Percentiles rank a stretch among this genome's conserved stretches.
These are phyloP conservation scores for Diabrotica virgifera DNA, from an alignment of 1,140 invertebrate genomes.

Conservation along the genomic window DNA sequence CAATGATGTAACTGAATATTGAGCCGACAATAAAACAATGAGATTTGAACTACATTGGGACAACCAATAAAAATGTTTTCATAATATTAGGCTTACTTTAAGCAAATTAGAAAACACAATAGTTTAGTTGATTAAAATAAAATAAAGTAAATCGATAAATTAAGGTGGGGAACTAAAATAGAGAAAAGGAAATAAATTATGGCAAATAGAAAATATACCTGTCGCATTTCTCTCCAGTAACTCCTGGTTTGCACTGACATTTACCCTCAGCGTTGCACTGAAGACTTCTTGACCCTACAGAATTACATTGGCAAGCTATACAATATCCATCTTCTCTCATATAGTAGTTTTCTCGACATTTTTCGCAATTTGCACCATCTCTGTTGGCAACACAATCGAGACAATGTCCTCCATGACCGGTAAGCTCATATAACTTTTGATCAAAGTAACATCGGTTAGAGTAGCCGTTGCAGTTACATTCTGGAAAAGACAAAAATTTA, in stretches of 20 bases:
- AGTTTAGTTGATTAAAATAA: neutral
- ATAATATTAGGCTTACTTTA: no score
- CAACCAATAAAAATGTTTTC: no score
- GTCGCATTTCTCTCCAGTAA: conserved; percentile 90
- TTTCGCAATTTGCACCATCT: conserved; percentile 92
- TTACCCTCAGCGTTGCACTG: conserved; percentile 92
- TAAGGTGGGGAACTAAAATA: no score
- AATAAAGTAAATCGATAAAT: neutral
- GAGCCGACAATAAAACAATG: no score
- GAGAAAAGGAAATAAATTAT: no score
- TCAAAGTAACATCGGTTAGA: conserved; percentile 95
- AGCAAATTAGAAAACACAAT: neutral
- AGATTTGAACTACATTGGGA: no score
- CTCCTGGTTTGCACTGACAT: conserved; percentile 91
- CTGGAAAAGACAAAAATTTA: conserved; percentile 58
- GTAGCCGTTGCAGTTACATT: conserved; percentile 95
- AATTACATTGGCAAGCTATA: conserved; percentile 82
- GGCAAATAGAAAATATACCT: conserved; percentile 21
- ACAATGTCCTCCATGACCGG: conserved; percentile 97
- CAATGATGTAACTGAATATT: no score
- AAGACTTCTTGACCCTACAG: conserved; percentile 78
- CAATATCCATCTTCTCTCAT: conserved; percentile 76
- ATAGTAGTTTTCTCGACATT: conserved; percentile 89
- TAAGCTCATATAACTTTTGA: conserved; percentile 80
- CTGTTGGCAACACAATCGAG: conserved; percentile 90